A percentile compares a stretch with the other conserved stretches of the same genome.
phyloP scores from a whole-genome alignment of 2,797 vertebrate genomes.

The Numenius phaeopus region DNA sequence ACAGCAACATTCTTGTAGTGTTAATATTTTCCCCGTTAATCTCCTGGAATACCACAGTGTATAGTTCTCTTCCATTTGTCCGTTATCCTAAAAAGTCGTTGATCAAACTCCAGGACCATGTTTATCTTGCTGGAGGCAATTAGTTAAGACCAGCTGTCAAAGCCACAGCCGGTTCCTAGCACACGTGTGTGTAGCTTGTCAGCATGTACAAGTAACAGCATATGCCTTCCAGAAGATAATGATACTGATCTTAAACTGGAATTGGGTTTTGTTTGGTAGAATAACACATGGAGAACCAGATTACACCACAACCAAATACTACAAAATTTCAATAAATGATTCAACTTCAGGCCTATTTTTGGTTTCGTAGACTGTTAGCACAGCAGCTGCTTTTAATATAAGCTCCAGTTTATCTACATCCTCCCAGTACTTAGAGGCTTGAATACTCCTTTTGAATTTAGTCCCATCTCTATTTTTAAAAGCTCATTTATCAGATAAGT shows the following conservation, averaged over 20 bases:
- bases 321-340: neutral
- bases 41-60: neutral
- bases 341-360: conserved; percentile 3
- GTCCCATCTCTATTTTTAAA: conserved; percentile 53
- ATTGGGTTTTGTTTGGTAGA: conserved; percentile 8
- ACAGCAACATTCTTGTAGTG: neutral
- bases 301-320: conserved; percentile 12
- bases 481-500: conserved; percentile 31
- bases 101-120: conserved; percentile 6
- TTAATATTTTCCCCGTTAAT: neutral
- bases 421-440: neutral
- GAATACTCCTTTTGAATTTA: conserved; percentile 31
- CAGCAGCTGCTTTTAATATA: conserved; percentile 37
- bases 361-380: neutral
- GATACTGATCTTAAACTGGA: conserved; percentile 24
- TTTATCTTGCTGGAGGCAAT: conserved; percentile 54
- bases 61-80: neutral
- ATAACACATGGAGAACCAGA: conserved; percentile 32
- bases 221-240: conserved; percentile 35
- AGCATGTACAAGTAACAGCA: neutral
- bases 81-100: neutral
- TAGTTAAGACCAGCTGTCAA: conserved; percentile 41
- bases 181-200: neutral
- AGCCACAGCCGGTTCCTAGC: neutral
- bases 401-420: neutral